Base-by-base conservation (phyloP, 1,140 invertebrate genomes). In the Chlorops oryzae region DNA sequence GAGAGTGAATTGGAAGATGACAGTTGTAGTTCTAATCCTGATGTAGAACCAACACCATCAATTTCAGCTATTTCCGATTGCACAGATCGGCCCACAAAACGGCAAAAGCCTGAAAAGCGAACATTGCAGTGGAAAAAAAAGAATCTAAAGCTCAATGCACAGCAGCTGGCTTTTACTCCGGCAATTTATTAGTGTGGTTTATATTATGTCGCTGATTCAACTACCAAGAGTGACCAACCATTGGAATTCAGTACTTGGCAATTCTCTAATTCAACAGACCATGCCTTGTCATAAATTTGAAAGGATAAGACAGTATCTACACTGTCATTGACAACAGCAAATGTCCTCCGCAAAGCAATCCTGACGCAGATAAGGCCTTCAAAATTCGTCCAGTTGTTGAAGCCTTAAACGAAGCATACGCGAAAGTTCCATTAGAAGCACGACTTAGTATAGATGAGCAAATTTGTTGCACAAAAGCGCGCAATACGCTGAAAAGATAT, bases 291-390 rank as follows among this genome's bases (percentile, higher is more conserved):
- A 43, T 27, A 54, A 34, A 27, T 42, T 55, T 55, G 54, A 55
- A 32, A 52, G 47, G 32, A 55, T 55, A 3, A 32, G 53, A 35
- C 41, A 34, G 18, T n/a, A 47, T 40, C 13, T 55, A 9, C 53
- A 55, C 25, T 55, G n/a, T 55, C 40, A 55, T 53, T 40, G 38
- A 55, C 50, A 55, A 55, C 21, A 10, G 23, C 20, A 55, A 47
- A 10, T 32, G n/a, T 12, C 21, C 37, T 13, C 7, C 41, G 17
- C 18, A 12, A 21, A 23, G 12, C 24, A 12, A 15, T 9, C 15
- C 23, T 12, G 12, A 43, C 17, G 13, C 10, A 21, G 41, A 43
- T 22, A 43, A 22, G 23, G 10, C 24, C 24, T 43, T 43, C 22
- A 43, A 43, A 43, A 43, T 43, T 23, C 5, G 12, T 21, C 41